A percentile compares a stretch with the other conserved stretches of the same genome.
Conservation (phyloP, 1,140 invertebrate species). For the Drosophila tristis region DNA sequence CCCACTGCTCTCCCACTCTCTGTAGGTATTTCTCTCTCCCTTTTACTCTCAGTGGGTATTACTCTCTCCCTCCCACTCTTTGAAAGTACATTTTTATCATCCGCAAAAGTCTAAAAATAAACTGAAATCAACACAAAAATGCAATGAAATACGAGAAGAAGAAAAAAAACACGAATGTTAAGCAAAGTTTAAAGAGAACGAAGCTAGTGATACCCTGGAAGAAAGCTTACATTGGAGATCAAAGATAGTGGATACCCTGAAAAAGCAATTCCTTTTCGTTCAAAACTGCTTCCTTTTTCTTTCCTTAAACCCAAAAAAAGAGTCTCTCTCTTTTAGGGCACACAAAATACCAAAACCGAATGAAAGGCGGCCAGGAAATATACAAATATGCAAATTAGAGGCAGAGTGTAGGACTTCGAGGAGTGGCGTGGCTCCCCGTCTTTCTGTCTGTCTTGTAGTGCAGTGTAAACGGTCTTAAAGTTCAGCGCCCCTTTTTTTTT, state of each 20-base stretch:
- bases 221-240: too few species aligned
- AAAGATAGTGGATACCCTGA: too few species aligned
- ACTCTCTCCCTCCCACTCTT: constrained; percentile 3
- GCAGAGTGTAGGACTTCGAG: constrained; percentile 7
- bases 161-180: not conserved
- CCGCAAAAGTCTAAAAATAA: constrained; percentile 36
- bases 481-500: constrained; percentile 20
- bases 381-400: constrained; percentile 41
- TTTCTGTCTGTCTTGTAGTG: constrained; percentile 36
- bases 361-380: constrained; percentile 15
- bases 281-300: too few species aligned
- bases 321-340: too few species aligned
- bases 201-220: too few species aligned
- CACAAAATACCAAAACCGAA: constrained; percentile 14
- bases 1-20: too few species aligned
- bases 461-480: constrained; percentile 39
- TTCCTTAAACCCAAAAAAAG: too few species aligned
- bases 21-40: too few species aligned
- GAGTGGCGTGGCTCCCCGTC: constrained; percentile 15
- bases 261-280: too few species aligned
- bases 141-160: constrained; percentile 1
- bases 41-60: too few species aligned
- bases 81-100: constrained; percentile 18
- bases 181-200: too few species aligned
- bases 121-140: constrained; percentile 22